Percentiles rank a stretch among this genome's conserved stretches.
Conservation (phyloP, 2,888 invertebrate species). For the Abrostola triplasia region DNA sequence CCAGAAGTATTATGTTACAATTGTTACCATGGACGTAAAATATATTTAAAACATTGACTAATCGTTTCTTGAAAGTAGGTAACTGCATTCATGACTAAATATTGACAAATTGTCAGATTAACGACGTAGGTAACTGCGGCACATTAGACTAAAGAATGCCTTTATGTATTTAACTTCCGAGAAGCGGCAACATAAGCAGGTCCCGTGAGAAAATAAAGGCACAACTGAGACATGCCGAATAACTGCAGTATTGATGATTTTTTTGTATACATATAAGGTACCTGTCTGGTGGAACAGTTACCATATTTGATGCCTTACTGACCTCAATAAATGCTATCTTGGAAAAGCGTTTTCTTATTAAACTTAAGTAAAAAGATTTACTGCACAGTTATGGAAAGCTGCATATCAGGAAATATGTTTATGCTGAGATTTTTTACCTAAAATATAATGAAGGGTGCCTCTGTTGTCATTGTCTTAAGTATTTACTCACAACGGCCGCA, state of each 20-base stretch:
- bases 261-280: constrained; percentile 36
- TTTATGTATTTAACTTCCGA: constrained; percentile 60
- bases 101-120: constrained; percentile 47
- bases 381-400: constrained; percentile 10
- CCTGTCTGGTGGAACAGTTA: constrained; percentile 1
- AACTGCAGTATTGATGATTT: constrained; percentile 30
- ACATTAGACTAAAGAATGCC: constrained; percentile 55
- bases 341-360: constrained; percentile 22
- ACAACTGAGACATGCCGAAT: constrained; percentile 52
- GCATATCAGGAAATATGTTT: too few relatives aligned
- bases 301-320: constrained; percentile 22
- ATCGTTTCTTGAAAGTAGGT: constrained; percentile 20
- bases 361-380: constrained; percentile 1
- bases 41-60: constrained; percentile 3
- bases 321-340: constrained; percentile 8
- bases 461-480: too few relatives aligned
- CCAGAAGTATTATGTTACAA: neutral
- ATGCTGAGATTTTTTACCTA: too few relatives aligned
- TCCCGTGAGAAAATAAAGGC: constrained; percentile 63
- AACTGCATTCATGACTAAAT: constrained; percentile 46
- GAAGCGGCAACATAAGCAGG: constrained; percentile 60
- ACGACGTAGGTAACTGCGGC: constrained; percentile 38
- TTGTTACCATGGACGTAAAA: neutral
- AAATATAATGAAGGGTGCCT: too few relatives aligned
- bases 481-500: too few relatives aligned